These are phyloP conservation scores for Thymallus thymallus DNA, from an alignment of 2,113 vertebrate genomes.

Conservation along the genomic window DNA sequence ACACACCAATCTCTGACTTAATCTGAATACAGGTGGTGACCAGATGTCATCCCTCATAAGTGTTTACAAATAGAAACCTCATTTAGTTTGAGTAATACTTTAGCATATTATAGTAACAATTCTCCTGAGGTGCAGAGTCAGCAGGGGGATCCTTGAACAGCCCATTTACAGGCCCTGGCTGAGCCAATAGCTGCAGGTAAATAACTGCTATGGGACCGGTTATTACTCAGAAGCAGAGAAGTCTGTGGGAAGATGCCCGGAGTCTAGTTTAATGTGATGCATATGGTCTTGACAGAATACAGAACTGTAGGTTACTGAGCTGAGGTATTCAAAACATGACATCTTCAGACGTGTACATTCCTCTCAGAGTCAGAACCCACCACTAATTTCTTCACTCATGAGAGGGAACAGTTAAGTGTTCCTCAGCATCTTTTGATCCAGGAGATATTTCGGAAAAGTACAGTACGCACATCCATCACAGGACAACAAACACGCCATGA, in stretches of 20 bases:
- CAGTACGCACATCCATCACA: not conserved
- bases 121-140: not conserved
- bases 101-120: no score
- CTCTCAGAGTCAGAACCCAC: not conserved
- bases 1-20: not conserved
- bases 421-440: not conserved
- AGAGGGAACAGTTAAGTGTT: not conserved
- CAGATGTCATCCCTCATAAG: not conserved
- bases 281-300: conserved; percentile 29
- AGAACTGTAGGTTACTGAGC: not conserved
- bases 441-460: not conserved
- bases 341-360: not conserved
- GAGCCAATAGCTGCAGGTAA: not conserved
- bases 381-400: not conserved
- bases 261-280: conserved; percentile 4
- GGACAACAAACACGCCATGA: not conserved
- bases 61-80: no score
- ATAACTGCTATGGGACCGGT: conserved; percentile 1
- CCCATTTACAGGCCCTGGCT: not conserved
- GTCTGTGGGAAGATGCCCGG: not conserved
- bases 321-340: conserved; percentile 7
- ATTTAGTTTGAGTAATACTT: no score
- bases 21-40: not conserved
- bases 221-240: not conserved
- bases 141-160: not conserved